phyloP scores from a whole-genome alignment of 2,113 vertebrate species.

The Nyctereutes procyonoides region DNA sequence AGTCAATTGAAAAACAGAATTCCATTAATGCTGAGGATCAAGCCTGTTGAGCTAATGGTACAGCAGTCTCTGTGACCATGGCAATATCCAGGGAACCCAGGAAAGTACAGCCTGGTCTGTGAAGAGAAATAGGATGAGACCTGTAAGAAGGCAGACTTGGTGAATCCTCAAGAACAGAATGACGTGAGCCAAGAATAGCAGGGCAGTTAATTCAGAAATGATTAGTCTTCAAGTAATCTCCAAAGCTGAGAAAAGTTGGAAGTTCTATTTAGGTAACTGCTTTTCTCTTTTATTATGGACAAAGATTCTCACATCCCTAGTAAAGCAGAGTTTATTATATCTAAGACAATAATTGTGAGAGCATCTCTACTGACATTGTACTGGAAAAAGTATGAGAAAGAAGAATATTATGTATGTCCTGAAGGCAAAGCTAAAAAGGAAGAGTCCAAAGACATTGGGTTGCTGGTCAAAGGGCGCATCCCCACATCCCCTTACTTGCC shows the following conservation, averaged over 20 bases:
- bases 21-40: neutral
- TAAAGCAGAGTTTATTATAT: slow-evolving; percentile 31
- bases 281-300: slow-evolving; percentile 29
- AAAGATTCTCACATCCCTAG: neutral
- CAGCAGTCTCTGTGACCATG: neutral
- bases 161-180: slow-evolving; percentile 2
- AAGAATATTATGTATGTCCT: neutral
- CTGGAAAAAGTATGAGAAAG: slow-evolving; percentile 9
- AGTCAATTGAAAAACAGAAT: neutral
- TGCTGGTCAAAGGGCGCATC: neutral
- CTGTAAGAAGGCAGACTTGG: neutral
- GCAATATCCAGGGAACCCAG: neutral
- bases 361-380: neutral
- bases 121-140: neutral
- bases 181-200: neutral
- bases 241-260: neutral
- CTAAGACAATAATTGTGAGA: neutral
- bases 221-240: neutral
- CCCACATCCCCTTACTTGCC: neutral
- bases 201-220: neutral
- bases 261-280: slow-evolving; percentile 18
- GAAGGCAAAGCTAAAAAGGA: slow-evolving; percentile 19
- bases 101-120: neutral
- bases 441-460: neutral
- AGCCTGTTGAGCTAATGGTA: neutral